These are phyloP conservation scores for Scolopax rusticola DNA, from an alignment of 2,797 vertebrate genomes.

Conservation along the genomic window DNA sequence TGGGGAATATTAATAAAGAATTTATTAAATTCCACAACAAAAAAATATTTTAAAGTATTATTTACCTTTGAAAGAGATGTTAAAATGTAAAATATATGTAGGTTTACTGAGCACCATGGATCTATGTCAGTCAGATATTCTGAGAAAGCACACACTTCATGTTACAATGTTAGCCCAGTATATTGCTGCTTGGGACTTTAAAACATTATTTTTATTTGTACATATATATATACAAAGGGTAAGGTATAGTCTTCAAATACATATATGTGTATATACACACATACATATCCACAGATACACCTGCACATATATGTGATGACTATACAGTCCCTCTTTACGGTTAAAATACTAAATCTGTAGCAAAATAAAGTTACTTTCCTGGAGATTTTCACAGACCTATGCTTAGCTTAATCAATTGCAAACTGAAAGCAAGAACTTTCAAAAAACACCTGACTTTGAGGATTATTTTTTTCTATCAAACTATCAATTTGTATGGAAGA, in stretches of 20 bases:
- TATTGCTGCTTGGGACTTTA: neutral
- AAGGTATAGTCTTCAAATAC: neutral
- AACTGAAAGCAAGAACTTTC: neutral
- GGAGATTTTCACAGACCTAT: neutral
- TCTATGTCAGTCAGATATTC: conserved; percentile 1
- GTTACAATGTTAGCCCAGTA: neutral
- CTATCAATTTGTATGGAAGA: neutral
- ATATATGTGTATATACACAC: neutral
- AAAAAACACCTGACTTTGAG: neutral
- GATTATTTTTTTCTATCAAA: neutral
- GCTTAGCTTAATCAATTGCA: neutral
- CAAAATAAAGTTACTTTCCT: neutral
- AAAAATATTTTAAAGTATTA: neutral
- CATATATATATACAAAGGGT: neutral
- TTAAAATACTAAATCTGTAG: neutral
- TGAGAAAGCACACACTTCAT: neutral
- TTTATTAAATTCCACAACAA: neutral
- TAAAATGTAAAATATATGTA: conserved; percentile 27
- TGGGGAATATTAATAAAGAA: neutral
- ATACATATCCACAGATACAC: neutral
- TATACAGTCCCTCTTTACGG: neutral
- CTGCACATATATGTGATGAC: neutral
- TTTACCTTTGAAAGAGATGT: neutral
- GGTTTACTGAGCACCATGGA: neutral
- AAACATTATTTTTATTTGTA: neutral